Evolutionary conservation across 2,888 invertebrate genomes (phyloP).

Genomic region (Drosophila silvestris): DNA sequence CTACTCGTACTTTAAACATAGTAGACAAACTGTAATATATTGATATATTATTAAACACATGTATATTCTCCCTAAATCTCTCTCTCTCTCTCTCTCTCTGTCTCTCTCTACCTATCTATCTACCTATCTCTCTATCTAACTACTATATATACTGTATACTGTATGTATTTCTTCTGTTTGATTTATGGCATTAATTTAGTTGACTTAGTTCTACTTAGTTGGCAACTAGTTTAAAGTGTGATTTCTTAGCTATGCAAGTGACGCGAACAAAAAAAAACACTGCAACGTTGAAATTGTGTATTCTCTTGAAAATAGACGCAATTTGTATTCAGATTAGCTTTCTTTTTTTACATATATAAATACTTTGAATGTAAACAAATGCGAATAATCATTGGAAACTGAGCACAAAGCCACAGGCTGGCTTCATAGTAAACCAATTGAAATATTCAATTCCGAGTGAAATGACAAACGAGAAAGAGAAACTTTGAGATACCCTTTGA

Average conservation of each 20-base stretch:
- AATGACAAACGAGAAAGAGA: not conserved
- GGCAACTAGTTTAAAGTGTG: slow-evolving; percentile 25
- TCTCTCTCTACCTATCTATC: slow-evolving; percentile 14
- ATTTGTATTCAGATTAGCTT: slow-evolving; percentile 35
- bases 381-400: slow-evolving; percentile 1
- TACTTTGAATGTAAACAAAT: not conserved
- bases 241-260: slow-evolving; percentile 52
- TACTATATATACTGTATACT: slow-evolving; percentile 26
- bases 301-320: slow-evolving; percentile 22
- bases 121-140: slow-evolving; percentile 25
- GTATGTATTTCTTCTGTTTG: slow-evolving; percentile 42
- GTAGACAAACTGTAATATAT: slow-evolving; percentile 68
- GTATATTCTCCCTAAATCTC: slow-evolving; percentile 48
- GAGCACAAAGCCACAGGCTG: slow-evolving; percentile 3
- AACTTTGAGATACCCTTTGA: not conserved
- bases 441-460: not conserved
- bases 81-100: not conserved
- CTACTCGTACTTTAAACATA: slow-evolving; percentile 66
- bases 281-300: slow-evolving; percentile 48
- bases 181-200: slow-evolving; percentile 38
- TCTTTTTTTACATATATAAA: slow-evolving; percentile 18
- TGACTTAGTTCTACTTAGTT: slow-evolving; percentile 40
- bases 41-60: slow-evolving; percentile 40
- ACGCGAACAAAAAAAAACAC: slow-evolving; percentile 58
- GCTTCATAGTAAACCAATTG: slow-evolving; percentile 2